phyloP scores from a whole-genome alignment of 1,140 invertebrate species.

The Maniola jurtina region DNA sequence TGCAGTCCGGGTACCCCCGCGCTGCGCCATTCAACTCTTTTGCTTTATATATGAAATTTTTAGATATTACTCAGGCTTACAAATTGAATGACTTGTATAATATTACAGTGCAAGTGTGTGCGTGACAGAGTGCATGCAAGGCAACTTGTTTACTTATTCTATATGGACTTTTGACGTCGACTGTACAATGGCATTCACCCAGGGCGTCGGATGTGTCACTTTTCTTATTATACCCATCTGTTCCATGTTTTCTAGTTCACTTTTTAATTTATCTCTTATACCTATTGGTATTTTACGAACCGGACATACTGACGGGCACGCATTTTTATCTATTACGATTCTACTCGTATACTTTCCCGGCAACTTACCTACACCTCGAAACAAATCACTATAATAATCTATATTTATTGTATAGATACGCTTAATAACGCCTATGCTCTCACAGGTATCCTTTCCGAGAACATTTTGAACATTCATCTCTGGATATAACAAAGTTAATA shows the following conservation, averaged over 20 bases:
- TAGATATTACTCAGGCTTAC: too few species aligned
- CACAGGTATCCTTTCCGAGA: neutral
- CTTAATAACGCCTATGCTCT: conserved; percentile 21
- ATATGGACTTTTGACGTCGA: too few species aligned
- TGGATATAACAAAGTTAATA: too few species aligned
- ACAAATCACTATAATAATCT: conserved; percentile 29
- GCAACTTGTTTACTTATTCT: too few species aligned
- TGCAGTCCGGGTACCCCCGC: too few species aligned
- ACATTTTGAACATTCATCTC: too few species aligned
- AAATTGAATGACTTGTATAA: too few species aligned
- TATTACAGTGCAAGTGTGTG: too few species aligned
- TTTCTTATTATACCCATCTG: conserved; percentile 27
- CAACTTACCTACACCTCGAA: conserved; percentile 33
- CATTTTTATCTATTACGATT: conserved; percentile 30
- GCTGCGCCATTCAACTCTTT: too few species aligned
- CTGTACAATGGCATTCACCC: too few species aligned
- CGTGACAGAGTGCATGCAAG: too few species aligned
- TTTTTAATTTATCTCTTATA: conserved; percentile 25
- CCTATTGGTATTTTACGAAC: conserved; percentile 32
- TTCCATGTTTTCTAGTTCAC: conserved; percentile 32
- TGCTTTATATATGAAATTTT: too few species aligned
- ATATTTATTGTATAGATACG: conserved; percentile 19
- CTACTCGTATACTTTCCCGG: conserved; percentile 37
- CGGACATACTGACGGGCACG: conserved; percentile 28
- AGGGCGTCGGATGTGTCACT: conserved; percentile 17